These are phyloP conservation scores for Heterohyrax brucei DNA, from an alignment of 2,797 vertebrate species.

Conservation along the genomic window DNA sequence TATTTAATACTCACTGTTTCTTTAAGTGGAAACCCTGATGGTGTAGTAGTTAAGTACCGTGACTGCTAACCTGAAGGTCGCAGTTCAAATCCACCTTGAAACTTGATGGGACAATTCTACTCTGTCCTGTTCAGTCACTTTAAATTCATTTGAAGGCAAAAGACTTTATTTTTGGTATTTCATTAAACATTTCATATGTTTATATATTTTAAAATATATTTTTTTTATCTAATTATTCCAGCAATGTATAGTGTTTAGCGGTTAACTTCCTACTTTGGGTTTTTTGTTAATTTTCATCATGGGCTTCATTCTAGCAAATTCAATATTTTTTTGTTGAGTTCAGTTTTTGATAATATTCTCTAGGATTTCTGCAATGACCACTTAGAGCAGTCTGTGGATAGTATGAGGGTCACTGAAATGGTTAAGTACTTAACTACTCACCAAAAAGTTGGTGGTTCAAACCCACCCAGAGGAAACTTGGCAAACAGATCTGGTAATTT, in stretches of 20 bases:
- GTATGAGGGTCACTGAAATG: neutral
- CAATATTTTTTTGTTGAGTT: neutral
- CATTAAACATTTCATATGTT: neutral
- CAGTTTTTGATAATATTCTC: slow-evolving; percentile 7
- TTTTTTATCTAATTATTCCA: neutral
- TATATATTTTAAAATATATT: neutral
- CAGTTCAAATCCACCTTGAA: too few relatives aligned
- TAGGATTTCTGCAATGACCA: neutral
- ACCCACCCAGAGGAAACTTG: too few relatives aligned
- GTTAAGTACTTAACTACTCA: neutral
- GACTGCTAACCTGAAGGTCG: too few relatives aligned
- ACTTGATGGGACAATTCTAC: too few relatives aligned
- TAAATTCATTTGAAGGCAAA: too few relatives aligned
- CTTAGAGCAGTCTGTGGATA: neutral
- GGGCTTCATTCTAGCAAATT: neutral
- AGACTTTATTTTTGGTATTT: neutral
- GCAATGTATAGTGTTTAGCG: neutral
- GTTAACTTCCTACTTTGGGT: neutral
- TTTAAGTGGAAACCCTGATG: neutral
- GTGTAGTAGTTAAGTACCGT: too few relatives aligned
- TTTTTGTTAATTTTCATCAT: neutral
- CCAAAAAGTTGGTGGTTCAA: neutral
- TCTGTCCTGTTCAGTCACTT: too few relatives aligned
- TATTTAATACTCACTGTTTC: neutral
- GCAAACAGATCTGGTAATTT: neutral